A percentile compares a stretch with the other conserved stretches of the same genome.
These are phyloP conservation scores for Pelobates cultripes DNA, from an alignment of 2,797 vertebrate species.

Conservation along the genomic window DNA sequence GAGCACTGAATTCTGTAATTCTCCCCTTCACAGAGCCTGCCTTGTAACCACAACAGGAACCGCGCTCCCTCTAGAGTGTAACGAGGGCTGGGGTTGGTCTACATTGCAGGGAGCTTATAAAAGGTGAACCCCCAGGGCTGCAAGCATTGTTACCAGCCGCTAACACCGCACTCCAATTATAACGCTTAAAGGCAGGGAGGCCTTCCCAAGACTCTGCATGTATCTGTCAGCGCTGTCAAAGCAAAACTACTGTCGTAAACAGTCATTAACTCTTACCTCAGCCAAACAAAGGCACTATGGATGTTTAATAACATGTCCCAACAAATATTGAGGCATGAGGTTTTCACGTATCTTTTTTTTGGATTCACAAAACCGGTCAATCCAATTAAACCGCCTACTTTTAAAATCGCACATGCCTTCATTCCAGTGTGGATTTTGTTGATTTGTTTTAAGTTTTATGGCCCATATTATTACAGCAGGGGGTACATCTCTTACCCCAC, in stretches of 20 bases:
- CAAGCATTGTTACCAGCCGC: background rate
- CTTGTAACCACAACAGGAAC: conserved; percentile 36
- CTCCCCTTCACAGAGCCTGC: background rate
- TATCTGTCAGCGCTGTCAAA: conserved; percentile 11
- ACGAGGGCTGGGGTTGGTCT: background rate
- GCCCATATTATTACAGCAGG: no score
- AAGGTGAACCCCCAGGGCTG: conserved; percentile 26
- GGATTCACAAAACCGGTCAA: no score
- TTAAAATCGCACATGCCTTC: no score
- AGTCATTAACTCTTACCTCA: background rate
- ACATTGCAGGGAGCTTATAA: conserved; percentile 14
- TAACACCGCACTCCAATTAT: background rate
- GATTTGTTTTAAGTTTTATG: no score
- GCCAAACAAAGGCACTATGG: background rate
- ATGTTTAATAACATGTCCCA: no score
- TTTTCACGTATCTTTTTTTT: no score
- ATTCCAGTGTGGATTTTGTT: no score
- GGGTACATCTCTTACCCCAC: no score
- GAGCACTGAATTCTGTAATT: conserved; percentile 7
- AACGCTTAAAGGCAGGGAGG: conserved; percentile 25
- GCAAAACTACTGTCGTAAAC: background rate
- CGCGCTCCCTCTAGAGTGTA: conserved; percentile 23
- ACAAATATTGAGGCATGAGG: no score
- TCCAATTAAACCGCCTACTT: no score
- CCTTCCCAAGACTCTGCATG: background rate